Conservation (phyloP, 2,113 vertebrate genomes). For the Xenotilapia flavipinnis region DNA sequence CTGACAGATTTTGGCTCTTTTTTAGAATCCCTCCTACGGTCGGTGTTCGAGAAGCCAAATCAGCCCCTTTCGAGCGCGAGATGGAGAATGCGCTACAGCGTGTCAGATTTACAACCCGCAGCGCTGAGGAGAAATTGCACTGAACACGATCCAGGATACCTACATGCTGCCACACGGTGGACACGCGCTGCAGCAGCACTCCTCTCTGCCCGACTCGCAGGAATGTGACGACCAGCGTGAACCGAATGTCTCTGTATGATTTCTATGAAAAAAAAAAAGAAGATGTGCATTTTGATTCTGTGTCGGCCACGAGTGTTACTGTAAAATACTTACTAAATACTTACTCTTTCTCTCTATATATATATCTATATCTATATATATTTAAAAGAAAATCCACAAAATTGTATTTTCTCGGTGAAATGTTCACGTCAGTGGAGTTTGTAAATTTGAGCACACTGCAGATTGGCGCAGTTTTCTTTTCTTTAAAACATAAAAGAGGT, state of each 20-base stretch:
- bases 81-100: conserved; percentile 1
- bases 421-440: background rate
- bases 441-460: background rate
- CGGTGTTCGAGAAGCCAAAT: background rate
- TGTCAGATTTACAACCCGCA: conserved; percentile 2
- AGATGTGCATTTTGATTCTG: background rate
- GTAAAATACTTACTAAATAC: background rate
- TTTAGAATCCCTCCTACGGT: background rate
- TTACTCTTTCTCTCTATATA: background rate
- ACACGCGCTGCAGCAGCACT: conserved; percentile 19
- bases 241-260: conserved; percentile 5
- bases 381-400: conserved; percentile 21
- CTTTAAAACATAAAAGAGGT: conserved; percentile 34
- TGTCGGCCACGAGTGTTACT: background rate
- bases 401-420: conserved; percentile 43
- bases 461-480: background rate
- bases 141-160: conserved; percentile 23
- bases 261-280: background rate
- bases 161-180: conserved; percentile 62
- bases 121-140: conserved; percentile 14
- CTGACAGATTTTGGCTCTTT: background rate
- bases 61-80: background rate
- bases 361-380: background rate
- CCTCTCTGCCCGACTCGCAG: background rate
- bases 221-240: conserved; percentile 17